These are phyloP conservation scores for Pterocles orientalis DNA, from an alignment of 2,113 vertebrate genomes.

Conservation along the genomic window DNA sequence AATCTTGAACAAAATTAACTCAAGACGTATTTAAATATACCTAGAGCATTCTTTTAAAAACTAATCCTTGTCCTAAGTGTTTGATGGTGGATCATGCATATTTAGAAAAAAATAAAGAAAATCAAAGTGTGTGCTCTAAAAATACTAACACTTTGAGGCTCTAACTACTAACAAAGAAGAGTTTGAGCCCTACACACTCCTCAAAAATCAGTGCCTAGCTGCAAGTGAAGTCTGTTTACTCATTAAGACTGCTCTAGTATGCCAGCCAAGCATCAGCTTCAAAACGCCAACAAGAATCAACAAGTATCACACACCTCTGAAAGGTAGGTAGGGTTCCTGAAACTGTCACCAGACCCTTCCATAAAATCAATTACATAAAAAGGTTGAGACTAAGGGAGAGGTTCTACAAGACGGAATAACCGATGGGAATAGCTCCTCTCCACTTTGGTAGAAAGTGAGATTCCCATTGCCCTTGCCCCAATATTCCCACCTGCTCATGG, in stretches of 20 bases:
- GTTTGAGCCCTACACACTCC: not conserved
- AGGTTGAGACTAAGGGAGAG: not conserved
- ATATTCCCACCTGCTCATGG: not conserved
- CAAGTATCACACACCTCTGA: not conserved
- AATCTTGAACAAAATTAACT: not conserved
- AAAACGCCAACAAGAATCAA: not conserved
- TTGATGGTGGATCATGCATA: not conserved
- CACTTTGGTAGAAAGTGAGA: not conserved
- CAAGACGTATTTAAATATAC: not conserved
- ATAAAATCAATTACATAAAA: not conserved
- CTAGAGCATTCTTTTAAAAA: not conserved
- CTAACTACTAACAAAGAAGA: not conserved
- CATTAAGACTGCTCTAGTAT: not conserved
- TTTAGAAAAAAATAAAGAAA: not conserved
- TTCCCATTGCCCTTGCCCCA: not conserved
- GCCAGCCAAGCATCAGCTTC: not conserved
- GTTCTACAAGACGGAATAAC: not conserved
- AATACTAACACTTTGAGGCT: not conserved
- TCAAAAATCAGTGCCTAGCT: not conserved
- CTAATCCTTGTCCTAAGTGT: not conserved
- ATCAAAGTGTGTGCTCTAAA: not conserved
- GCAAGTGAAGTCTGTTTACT: not conserved
- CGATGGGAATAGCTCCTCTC: not conserved
- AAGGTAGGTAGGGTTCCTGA: not conserved
- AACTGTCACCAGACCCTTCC: not conserved